These are phyloP conservation scores for Anoplophora glabripennis DNA, from an alignment of 1,140 invertebrate species.

Conservation along the genomic window DNA sequence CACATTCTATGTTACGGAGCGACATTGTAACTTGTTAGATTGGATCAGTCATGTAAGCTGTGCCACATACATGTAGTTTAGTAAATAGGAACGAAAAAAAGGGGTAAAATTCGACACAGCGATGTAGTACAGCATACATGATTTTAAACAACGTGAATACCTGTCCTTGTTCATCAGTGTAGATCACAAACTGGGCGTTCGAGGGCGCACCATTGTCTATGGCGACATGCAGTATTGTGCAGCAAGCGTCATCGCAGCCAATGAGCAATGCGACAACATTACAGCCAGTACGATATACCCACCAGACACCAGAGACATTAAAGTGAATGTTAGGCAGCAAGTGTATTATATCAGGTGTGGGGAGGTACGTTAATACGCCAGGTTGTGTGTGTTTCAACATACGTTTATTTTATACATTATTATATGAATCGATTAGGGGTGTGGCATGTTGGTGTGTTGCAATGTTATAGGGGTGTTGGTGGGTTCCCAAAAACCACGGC, in stretches of 20 bases:
- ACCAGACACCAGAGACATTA: constrained; percentile 30
- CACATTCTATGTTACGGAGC: too few relatives aligned
- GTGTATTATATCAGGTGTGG: constrained; percentile 16
- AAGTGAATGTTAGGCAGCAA: constrained; percentile 18
- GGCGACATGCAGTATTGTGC: constrained; percentile 49
- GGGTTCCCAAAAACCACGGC: constrained; percentile 19
- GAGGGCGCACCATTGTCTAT: constrained; percentile 56
- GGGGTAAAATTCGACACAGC: constrained; percentile 15
- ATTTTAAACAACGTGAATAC: constrained; percentile 62
- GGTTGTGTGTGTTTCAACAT: constrained; percentile 7
- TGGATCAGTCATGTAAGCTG: constrained; percentile 34
- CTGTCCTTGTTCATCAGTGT: constrained; percentile 93
- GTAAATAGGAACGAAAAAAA: constrained; percentile 3
- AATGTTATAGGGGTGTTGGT: constrained; percentile 17
- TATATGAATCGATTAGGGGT: neutral
- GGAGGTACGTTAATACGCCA: constrained; percentile 27
- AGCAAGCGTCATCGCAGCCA: constrained; percentile 51
- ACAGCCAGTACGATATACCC: constrained; percentile 42
- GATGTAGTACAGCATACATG: constrained; percentile 46
- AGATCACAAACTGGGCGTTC: constrained; percentile 90
- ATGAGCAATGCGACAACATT: constrained; percentile 49
- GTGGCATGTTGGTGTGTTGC: constrained; percentile 5
- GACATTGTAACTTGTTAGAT: constrained; percentile 39
- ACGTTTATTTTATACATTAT: too few relatives aligned
- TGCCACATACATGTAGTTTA: constrained; percentile 24